Evolutionary conservation across 2,797 vertebrate species (phyloP).

Genomic region (Taenioides sp.): DNA sequence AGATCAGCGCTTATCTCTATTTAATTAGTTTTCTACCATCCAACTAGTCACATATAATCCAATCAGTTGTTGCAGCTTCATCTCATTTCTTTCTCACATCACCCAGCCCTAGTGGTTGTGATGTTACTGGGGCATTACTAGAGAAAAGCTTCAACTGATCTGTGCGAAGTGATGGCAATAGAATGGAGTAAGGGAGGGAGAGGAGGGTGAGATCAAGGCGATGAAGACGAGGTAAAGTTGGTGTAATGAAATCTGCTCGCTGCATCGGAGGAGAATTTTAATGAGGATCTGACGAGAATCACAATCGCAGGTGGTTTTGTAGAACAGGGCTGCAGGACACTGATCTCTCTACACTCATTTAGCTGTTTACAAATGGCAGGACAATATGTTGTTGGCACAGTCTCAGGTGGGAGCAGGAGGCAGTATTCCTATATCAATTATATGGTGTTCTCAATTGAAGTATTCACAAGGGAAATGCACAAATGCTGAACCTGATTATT

Average conservation of each 20-base stretch:
- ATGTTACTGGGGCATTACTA: conserved; percentile 7
- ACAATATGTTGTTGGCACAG: not conserved
- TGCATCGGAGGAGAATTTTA: conserved; percentile 56
- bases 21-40: not conserved
- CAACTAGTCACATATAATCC: not conserved
- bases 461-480: not conserved
- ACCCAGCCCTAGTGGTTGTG: not conserved
- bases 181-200: not conserved
- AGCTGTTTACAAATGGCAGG: not conserved
- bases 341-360: conserved; percentile 24
- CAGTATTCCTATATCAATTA: not conserved
- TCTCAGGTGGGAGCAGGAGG: not conserved
- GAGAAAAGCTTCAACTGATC: conserved; percentile 45
- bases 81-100: not conserved
- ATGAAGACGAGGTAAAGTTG: conserved; percentile 57
- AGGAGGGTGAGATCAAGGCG: conserved; percentile 42
- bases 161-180: conserved; percentile 23
- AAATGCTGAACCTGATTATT: not conserved
- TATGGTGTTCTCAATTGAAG: not conserved
- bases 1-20: not conserved
- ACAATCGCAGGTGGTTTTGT: conserved; percentile 54
- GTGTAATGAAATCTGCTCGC: conserved; percentile 55
- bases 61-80: not conserved
- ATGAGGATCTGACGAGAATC: conserved; percentile 57
- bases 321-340: conserved; percentile 34